Base-by-base conservation (phyloP, 2,888 invertebrate species). In the Odontocerum albicorne region DNA sequence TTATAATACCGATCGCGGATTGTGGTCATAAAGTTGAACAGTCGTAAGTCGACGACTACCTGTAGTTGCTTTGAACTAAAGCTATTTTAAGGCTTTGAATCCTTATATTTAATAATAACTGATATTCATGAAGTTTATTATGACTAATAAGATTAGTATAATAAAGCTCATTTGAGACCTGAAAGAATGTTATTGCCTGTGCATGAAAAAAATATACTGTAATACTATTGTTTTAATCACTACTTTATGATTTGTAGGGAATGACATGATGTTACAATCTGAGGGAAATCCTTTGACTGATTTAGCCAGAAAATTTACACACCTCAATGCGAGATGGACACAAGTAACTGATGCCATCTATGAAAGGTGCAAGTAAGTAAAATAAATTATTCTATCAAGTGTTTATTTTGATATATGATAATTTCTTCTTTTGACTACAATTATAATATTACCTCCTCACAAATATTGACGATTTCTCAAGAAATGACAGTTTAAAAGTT, bases 261-360 rank as follows among this genome's bases (percentile, higher is more conserved):
- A 84, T 66, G 87, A 87, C 65, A 72, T 85, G 53, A 69, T 86
- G 61, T 68, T 86, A 61, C 79, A 81, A 65, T 78, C 81, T 51
- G 77, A 84, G 64, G 77, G 71, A 59, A 65, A 68, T 47, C 72
- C 72, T 42, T 81, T 85, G 27, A 80, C 83, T 27, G 81, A 81
- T 61, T 72, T 89, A 57, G 84, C 85, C 16, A 77, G 82, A 61
- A 80, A 82, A 51, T 82, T 87, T 58, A 87, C 87, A 32, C 82
- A 80, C 49, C 72, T 90, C 39, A 88, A 85, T 72, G 85, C 86
- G 40, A 77, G 83, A 60, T 90, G 90, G 89, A 84, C 82, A 38
- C 80, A 81, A 64, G 84, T 85, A 45, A 86, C 85, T 21, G 83
- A 85, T 68, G 75, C 79, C 43, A 83, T 88, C 39, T 87, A 87